Base-by-base conservation (phyloP, 2,113 vertebrate species). In the Epinephelus lanceolatus region DNA sequence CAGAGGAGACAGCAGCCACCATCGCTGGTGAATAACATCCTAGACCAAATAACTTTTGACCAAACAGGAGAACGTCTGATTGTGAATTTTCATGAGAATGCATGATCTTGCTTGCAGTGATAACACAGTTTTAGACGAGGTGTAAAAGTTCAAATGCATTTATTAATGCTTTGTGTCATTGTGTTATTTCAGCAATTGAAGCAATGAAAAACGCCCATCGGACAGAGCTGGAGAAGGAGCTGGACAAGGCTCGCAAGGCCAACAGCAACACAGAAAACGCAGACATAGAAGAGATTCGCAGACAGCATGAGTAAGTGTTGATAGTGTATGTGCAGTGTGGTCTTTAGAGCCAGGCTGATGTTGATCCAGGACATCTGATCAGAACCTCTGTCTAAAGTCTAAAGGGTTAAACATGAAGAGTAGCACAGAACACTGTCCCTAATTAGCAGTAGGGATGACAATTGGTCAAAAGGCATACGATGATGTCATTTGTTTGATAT, bases 201-300 rank as follows among this genome's bases (percentile, higher is more conserved):
- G 96, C 96, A 0, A 96, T 96, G 96, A 96, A 96, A 67, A 96
- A 96, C n/a, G 96, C 96, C 51, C 96, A 96, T 80, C 94, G 96
- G 42, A 74, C 86, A 1, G 96, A 96, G 94, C 86, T 96, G 88
- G 96, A 96, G 90, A 94, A 92, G 83, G 96, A 96, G 89, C 88
- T 96, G 85, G 96, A 96, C 37, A 95, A 91, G 77, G 86, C 92
- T 23, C 94, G 95, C 53, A 96, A 96, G 71, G 76, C 95, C 59
- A 95, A 94, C 92, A 95, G 33, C 93, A 95, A 92, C 82, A 79
- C 74, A 0, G 95, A 95, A 86, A 96, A 95, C 0, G 95, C 95
- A 65, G 96, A 96, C 79, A 90, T 96, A 2, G 95, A 96, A 23
- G 96, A 95, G 88, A 95, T 96, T 56, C 94, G 85, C 82, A 91